These are phyloP conservation scores for Sapayoa aenigma DNA, from an alignment of 2,113 vertebrate genomes.

Conservation along the genomic window DNA sequence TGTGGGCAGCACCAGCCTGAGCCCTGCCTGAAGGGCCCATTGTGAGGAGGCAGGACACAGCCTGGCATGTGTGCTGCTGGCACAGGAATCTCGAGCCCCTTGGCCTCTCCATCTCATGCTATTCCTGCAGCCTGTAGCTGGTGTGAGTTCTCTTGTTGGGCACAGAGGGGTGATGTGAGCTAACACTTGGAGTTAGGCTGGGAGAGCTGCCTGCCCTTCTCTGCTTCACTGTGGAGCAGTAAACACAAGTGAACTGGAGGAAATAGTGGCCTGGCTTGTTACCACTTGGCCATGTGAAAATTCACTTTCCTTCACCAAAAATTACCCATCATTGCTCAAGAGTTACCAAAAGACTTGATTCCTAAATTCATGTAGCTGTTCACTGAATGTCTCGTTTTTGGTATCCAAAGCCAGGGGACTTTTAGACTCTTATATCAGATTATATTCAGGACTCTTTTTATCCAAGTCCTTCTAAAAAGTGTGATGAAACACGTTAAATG, in stretches of 20 bases:
- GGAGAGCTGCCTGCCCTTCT: not conserved
- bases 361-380: not conserved
- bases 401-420: not conserved
- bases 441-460: not conserved
- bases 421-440: not conserved
- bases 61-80: not conserved
- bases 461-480: not conserved
- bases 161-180: not conserved
- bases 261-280: not conserved
- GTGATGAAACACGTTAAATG: not conserved
- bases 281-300: not conserved
- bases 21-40: not conserved
- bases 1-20: not conserved
- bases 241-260: not conserved
- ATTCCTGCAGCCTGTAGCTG: not conserved
- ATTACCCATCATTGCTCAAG: rapidly evolving
- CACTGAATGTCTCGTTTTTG: not conserved
- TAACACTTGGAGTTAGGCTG: not conserved
- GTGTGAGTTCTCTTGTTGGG: not conserved
- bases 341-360: not conserved
- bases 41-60: not conserved
- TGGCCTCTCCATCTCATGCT: rapidly evolving
- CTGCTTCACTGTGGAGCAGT: not conserved
- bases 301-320: not conserved
- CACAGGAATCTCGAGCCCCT: rapidly evolving